These are phyloP conservation scores for Antheraea pernyi DNA, from an alignment of 1,140 invertebrate species.

Conservation along the genomic window DNA sequence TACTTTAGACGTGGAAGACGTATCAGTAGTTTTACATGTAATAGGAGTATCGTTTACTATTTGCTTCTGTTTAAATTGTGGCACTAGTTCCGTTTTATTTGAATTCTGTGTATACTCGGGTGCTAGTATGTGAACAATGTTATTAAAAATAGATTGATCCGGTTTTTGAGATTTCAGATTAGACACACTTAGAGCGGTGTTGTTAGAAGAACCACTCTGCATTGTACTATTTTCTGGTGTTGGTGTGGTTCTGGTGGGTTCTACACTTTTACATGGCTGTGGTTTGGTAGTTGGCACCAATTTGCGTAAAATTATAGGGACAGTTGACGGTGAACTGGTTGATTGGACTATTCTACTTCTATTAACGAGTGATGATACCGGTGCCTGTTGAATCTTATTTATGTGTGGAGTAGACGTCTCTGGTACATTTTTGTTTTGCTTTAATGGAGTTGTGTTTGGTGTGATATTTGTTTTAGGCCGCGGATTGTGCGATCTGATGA, in stretches of 20 bases:
- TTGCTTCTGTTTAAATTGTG: background rate
- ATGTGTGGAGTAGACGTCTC: background rate
- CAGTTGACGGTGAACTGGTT: background rate
- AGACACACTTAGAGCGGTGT: too few relatives aligned
- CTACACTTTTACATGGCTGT: background rate
- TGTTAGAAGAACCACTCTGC: too few relatives aligned
- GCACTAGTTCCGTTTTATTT: background rate
- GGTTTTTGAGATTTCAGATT: background rate
- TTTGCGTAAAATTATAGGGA: background rate
- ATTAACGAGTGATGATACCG: background rate
- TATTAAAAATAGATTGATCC: conserved; percentile 38
- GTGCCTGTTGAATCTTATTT: background rate
- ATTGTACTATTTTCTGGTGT: too few relatives aligned
- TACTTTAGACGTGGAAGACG: background rate
- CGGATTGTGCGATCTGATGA: background rate
- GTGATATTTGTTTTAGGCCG: background rate
- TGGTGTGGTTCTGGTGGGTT: background rate
- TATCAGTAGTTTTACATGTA: background rate
- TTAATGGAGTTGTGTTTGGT: background rate
- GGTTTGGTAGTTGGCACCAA: background rate
- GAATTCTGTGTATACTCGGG: conserved; percentile 3
- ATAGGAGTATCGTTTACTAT: background rate
- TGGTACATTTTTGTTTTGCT: background rate
- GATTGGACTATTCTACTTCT: background rate
- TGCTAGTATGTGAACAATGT: conserved; percentile 54